A percentile compares a stretch with the other conserved stretches of the same genome.
phyloP scores from a whole-genome alignment of 2,113 vertebrate species.

The Zosterops borbonicus region DNA sequence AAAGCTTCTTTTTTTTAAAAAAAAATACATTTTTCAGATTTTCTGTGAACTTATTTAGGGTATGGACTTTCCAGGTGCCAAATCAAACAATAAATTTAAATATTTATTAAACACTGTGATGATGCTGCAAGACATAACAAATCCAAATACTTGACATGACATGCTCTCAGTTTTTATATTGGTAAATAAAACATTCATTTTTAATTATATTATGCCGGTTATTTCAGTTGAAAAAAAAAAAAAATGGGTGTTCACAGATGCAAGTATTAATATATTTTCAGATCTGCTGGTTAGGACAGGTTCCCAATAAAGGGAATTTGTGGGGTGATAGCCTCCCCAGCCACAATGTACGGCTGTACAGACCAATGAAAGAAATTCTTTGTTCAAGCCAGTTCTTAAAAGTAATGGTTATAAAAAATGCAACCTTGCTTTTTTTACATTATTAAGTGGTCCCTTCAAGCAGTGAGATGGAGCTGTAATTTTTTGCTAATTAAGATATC shows the following conservation, averaged over 20 bases:
- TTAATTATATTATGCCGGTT: not conserved
- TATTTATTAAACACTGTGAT: not conserved
- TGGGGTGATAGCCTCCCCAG: not conserved
- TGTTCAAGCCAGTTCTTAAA: conserved; percentile 6
- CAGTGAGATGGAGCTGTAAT: not conserved
- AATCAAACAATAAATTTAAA: not conserved
- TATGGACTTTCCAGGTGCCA: not conserved
- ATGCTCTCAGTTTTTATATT: not conserved
- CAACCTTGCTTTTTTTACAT: conserved; percentile 1
- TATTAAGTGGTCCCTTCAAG: not conserved
- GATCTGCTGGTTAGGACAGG: not conserved
- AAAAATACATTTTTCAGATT: not conserved
- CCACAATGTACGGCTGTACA: not conserved
- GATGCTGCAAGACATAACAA: not conserved
- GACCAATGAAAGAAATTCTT: not conserved
- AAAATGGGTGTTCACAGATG: not conserved
- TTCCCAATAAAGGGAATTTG: not conserved
- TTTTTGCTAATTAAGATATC: conserved; percentile 53
- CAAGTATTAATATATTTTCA: not conserved
- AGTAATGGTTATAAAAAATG: not conserved
- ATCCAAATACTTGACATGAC: not conserved
- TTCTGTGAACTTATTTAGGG: not conserved
- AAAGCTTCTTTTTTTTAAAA: not conserved
- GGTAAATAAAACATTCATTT: not conserved
- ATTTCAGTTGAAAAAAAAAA: not conserved